Percentiles rank a stretch among this genome's conserved stretches.
Conservation (phyloP, 2,888 invertebrate genomes). For the Apomyelois bistriatella region DNA sequence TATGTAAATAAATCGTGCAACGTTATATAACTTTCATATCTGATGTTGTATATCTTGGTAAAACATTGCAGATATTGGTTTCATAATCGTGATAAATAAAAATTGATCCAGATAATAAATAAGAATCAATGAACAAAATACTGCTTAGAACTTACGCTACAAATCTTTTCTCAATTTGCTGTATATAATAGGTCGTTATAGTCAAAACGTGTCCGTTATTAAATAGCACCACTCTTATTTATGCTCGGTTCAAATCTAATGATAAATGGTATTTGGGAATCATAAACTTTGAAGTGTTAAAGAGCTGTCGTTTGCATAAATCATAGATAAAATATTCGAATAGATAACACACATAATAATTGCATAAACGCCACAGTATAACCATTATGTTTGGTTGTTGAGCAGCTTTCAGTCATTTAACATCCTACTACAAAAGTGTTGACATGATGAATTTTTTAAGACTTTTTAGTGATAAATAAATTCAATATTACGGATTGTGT, state of each 20-base stretch:
- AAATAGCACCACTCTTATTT: conserved; percentile 9
- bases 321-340: not conserved
- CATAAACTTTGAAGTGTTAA: conserved; percentile 13
- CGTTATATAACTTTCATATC: no score
- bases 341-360: not conserved
- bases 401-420: no score
- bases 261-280: conserved; percentile 10
- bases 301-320: conserved; percentile 4
- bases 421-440: no score
- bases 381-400: no score
- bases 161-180: conserved; percentile 4
- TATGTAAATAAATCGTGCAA: no score
- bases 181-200: conserved; percentile 11
- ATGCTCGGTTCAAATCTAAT: conserved; percentile 7
- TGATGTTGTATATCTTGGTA: no score
- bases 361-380: not conserved
- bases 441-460: no score
- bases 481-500: no score
- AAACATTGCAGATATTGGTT: no score
- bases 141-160: not conserved
- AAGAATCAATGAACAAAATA: not conserved
- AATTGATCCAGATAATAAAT: not conserved
- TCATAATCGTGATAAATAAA: no score
- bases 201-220: conserved; percentile 12
- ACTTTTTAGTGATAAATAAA: no score